Evolutionary conservation across 2,113 vertebrate genomes (phyloP), one percentile per base, ranked within the genome.

Genomic region (Gnathonemus echidnorhynchus): DNA sequence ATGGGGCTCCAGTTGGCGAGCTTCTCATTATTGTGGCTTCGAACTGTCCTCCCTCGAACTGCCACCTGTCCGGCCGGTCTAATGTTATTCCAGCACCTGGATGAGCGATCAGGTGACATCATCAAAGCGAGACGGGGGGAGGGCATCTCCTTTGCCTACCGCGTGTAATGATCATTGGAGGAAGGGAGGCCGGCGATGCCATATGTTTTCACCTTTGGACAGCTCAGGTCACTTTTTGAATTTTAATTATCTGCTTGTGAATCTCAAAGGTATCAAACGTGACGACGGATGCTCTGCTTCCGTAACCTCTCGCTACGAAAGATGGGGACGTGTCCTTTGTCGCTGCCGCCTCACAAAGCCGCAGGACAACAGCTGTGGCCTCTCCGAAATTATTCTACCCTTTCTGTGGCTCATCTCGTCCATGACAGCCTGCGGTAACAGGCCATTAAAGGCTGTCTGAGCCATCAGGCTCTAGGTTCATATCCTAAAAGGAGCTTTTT

Each of bases 1-100:
- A 93, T 91, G 93, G 93, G 83, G n/a, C 89, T 91, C 88, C 92
- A 91, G 90, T 92, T 90, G 91, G 91, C 90, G 74, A 83, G 88
- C 86, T 88, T 92, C 89, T 94, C 92, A 91, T 92, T 92, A 93
- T 66, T 46, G 88, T 87, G 89, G 77, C 84, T 86, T 89, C 86
- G 88, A 90, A 92, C 91, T 92, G 90, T 91, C 91, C 90, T 86
- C 89, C 90, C 90, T 89, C 48, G 46, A 48, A 84, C 31, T 24
- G 87, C 90, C 90, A 90, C 86, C 90, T 90, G 90, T 84, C 90
- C 90, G 58, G 90, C 52, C 31, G 77, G n/a, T 88, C 70, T 88
- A 90, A 88, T 85, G 90, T 66, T 88, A 88, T 88, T 83, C 90
- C 74, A 46, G 74, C 90, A 90, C 90, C 90, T 90, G 90, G 90